Base-by-base conservation (phyloP, 2,888 invertebrate species). In the Neoascia interrupta region DNA sequence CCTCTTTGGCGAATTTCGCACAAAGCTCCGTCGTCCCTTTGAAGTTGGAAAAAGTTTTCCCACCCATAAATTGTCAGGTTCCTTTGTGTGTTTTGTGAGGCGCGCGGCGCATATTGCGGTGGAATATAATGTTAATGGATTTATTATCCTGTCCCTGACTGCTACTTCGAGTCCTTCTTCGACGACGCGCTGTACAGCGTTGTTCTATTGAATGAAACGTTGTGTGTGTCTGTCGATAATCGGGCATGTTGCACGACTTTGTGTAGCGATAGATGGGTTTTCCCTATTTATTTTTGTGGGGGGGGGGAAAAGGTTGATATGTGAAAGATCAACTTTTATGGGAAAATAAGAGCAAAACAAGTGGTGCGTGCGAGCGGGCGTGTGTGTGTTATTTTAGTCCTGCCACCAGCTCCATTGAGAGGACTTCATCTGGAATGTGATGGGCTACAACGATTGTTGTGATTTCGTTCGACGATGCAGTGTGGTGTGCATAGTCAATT, bases 71-170 rank as follows among this genome's bases (percentile, higher is more conserved):
- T 79, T 79, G 70, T 43, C 53, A 37, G 41, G 64, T 53, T 53
- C 70, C 56, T 76, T 64, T 76, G 76, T 75, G 41, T 66, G 56
- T 45, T 31, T 31, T 72, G 69, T 66, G 63, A 79, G 72, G 61
- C 72, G 79, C 72, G 66, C 66, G 61, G 56, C 51, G 61, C 73
- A 68, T 79, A 73, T 73, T 79, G 79, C 73, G 79, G 72, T 68
- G 31, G 49, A 73, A 66, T 72, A 79, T 73, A 79, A 73, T 79
- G 73, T 73, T 79, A 79, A 79, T 79, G 73, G 79, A 79, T 79
- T 79, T 79, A 79, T 79, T 79, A 79, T 79, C 79, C 73, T 79
- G 73, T 79, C 61, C 54, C 66, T 26, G 54, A 56, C 72, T 79
- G 66, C 56, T 41, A 51, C 53, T 49, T 54, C n/a, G 18, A 39